These are phyloP conservation scores for Zootoca vivipara DNA, from an alignment of 2,113 vertebrate genomes.

Conservation along the genomic window DNA sequence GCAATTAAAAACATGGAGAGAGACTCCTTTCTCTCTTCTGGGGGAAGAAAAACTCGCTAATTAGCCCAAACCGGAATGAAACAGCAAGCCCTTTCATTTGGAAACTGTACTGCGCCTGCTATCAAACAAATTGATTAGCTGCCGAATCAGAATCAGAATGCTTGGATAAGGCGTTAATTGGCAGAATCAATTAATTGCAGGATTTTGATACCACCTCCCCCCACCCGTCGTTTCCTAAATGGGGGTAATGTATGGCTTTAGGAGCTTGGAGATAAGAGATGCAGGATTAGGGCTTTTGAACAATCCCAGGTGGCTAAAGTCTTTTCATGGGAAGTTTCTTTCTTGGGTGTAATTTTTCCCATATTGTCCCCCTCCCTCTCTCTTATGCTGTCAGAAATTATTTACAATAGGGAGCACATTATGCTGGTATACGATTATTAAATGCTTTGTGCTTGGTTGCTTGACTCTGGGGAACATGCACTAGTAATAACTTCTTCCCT, in stretches of 20 bases:
- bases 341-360: background rate
- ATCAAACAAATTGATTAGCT: conserved; percentile 32
- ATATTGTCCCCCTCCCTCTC: background rate
- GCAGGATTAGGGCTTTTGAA: background rate
- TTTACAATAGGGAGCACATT: conserved; percentile 20
- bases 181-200: conserved; percentile 20
- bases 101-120: background rate
- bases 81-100: conserved; percentile 5
- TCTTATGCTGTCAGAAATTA: conserved; percentile 1
- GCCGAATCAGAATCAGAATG: conserved; percentile 1
- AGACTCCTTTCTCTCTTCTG: background rate
- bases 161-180: conserved; percentile 18
- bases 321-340: background rate
- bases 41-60: background rate
- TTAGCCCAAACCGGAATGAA: conserved; percentile 9
- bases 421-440: conserved; percentile 28
- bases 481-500: conserved; percentile 16
- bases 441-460: conserved; percentile 19
- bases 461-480: background rate
- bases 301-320: background rate
- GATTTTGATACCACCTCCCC: background rate
- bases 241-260: background rate
- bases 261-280: conserved; percentile 1
- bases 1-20: conserved; percentile 10
- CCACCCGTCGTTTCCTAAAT: background rate